Conservation (phyloP, 2,797 vertebrate genomes). For the Thripadectes ignobilis region DNA sequence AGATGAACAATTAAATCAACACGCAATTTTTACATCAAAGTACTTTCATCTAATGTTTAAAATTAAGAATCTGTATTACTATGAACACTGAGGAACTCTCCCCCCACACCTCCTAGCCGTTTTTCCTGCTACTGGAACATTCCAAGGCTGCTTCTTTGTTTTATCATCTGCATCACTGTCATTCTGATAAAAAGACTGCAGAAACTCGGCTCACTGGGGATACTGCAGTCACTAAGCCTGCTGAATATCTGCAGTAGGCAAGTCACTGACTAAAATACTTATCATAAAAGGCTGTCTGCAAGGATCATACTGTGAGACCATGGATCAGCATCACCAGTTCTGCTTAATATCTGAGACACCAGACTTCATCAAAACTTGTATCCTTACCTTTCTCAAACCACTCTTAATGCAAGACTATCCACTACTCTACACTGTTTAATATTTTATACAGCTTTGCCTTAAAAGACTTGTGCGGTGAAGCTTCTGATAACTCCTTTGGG, state of each 20-base stretch:
- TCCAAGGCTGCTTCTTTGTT: slow-evolving; percentile 31
- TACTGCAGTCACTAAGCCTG: slow-evolving; percentile 40
- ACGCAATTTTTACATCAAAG: background rate
- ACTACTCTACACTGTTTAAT: background rate
- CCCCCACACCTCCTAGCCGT: background rate
- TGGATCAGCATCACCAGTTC: background rate
- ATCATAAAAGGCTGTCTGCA: slow-evolving; percentile 46
- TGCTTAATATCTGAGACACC: background rate
- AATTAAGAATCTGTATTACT: background rate
- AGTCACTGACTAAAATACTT: slow-evolving; percentile 26
- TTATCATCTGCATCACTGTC: slow-evolving; percentile 37
- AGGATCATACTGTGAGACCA: background rate
- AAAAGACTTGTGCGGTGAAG: background rate
- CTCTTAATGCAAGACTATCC: background rate
- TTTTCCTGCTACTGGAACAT: background rate
- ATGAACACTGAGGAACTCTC: background rate
- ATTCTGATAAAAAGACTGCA: slow-evolving; percentile 48
- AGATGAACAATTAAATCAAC: background rate
- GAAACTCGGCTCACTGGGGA: slow-evolving; percentile 29
- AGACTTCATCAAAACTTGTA: background rate
- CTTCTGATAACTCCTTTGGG: slow-evolving; percentile 20
- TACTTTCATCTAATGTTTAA: background rate
- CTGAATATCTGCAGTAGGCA: slow-evolving; percentile 42
- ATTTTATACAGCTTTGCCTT: slow-evolving; percentile 1
- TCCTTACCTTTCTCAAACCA: background rate